Evolutionary conservation across 2,888 invertebrate genomes (phyloP).

Genomic region (Ceriagrion tenellum): DNA sequence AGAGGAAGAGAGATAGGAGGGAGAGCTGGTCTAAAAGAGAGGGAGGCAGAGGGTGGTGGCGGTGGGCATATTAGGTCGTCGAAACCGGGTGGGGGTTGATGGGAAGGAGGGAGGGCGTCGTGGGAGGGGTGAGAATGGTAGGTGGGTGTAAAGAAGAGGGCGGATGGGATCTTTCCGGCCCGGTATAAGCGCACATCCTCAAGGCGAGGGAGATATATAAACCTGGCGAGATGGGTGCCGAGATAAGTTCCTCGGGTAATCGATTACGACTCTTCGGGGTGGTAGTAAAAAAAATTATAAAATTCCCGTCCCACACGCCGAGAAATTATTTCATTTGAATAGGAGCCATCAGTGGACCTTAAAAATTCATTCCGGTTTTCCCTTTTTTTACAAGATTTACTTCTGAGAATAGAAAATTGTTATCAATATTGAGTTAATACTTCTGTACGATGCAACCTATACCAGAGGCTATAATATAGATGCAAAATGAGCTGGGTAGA

Average conservation of each 20-base stretch:
- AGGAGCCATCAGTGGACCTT: neutral
- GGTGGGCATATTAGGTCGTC: conserved; percentile 9
- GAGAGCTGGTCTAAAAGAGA: neutral
- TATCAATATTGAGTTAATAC: neutral
- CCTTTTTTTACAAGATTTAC: neutral
- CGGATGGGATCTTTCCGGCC: neutral
- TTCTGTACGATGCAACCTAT: no score
- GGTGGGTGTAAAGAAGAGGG: neutral
- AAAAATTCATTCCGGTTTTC: neutral
- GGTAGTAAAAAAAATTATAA: neutral
- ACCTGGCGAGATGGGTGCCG: conserved; percentile 36
- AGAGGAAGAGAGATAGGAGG: neutral
- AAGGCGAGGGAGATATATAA: neutral
- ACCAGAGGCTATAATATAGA: no score
- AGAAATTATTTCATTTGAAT: neutral
- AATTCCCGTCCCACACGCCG: neutral
- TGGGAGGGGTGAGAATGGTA: neutral
- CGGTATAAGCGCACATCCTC: conserved; percentile 8
- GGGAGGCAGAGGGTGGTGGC: neutral
- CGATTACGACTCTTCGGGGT: conserved; percentile 32
- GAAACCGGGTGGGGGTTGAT: neutral
- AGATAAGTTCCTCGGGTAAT: conserved; percentile 51
- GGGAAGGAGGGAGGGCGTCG: neutral
- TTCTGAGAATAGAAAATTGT: neutral
- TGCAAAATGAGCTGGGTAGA: no score